Evolutionary conservation across 1,140 invertebrate species (phyloP).

Genomic region (Drosophila tristis): DNA sequence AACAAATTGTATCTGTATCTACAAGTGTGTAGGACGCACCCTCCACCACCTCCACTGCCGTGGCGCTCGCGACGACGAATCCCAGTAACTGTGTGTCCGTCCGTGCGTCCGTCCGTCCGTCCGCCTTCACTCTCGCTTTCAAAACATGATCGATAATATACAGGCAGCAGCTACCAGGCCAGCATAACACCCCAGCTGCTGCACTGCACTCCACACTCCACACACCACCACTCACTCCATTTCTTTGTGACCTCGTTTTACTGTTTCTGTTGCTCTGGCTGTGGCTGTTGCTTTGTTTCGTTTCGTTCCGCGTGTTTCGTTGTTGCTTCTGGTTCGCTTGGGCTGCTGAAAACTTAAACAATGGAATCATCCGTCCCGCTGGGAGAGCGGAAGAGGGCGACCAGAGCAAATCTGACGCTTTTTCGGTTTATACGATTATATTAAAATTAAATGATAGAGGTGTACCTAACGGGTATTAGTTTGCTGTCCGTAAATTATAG

Average conservation of each 20-base stretch:
- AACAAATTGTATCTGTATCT: slow-evolving; percentile 33
- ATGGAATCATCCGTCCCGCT: background rate
- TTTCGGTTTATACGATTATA: slow-evolving; percentile 10
- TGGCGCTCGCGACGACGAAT: slow-evolving; percentile 1
- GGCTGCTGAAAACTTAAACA: slow-evolving; percentile 55
- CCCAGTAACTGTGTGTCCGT: background rate
- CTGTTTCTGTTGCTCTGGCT: background rate
- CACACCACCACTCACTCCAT: slow-evolving; percentile 28
- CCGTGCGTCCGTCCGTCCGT: background rate
- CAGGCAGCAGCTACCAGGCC: slow-evolving; percentile 68
- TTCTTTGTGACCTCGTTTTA: slow-evolving; percentile 59
- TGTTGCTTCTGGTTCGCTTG: background rate
- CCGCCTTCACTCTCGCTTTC: slow-evolving; percentile 70
- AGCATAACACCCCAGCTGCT: slow-evolving; percentile 41
- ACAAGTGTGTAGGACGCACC: slow-evolving; percentile 22
- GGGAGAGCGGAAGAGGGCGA: too few relatives aligned
- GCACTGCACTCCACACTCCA: too few relatives aligned
- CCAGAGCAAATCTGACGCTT: background rate
- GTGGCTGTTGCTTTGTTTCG: slow-evolving; percentile 26
- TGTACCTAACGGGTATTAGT: too few relatives aligned
- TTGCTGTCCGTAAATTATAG: too few relatives aligned
- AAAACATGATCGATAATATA: slow-evolving; percentile 79
- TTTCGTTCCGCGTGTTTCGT: slow-evolving; percentile 23
- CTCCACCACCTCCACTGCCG: background rate
- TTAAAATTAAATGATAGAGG: background rate